Evolutionary conservation across 1,140 invertebrate genomes (phyloP).

Genomic region (Hypothenemus hampei): DNA sequence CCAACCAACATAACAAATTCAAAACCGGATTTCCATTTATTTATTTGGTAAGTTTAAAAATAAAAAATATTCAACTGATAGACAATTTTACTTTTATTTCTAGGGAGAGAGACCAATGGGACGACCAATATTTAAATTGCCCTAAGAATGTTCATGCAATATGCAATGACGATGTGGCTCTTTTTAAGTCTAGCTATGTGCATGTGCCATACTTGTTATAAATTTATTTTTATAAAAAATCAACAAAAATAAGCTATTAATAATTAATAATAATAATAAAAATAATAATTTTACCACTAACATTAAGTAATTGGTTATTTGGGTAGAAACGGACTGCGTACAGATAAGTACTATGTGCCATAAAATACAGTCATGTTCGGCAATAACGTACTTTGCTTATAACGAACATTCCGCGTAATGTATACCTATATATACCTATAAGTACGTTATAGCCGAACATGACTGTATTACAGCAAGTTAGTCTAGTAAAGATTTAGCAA

Average conservation of each 20-base stretch:
- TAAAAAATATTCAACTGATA: not conserved
- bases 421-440: too few species aligned
- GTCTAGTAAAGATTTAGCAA: not conserved
- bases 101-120: not conserved
- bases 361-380: too few species aligned
- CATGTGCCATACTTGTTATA: conserved; percentile 15
- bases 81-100: not conserved
- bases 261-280: not conserved
- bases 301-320: not conserved
- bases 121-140: not conserved
- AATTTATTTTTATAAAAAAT: conserved; percentile 1
- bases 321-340: not conserved
- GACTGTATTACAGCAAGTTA: too few species aligned
- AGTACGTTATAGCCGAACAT: too few species aligned
- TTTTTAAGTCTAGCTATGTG: conserved; percentile 24
- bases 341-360: not conserved
- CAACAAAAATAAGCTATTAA: not conserved
- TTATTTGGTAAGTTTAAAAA: conserved; percentile 27
- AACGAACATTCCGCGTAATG: too few species aligned
- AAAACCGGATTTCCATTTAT: conserved; percentile 27
- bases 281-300: not conserved
- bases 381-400: too few species aligned
- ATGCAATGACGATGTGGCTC: conserved; percentile 26
- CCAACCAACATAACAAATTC: conserved; percentile 16
- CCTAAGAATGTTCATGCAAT: conserved; percentile 15